These are phyloP conservation scores for Eonycteris spelaea DNA, from an alignment of 2,113 vertebrate species.

Conservation along the genomic window DNA sequence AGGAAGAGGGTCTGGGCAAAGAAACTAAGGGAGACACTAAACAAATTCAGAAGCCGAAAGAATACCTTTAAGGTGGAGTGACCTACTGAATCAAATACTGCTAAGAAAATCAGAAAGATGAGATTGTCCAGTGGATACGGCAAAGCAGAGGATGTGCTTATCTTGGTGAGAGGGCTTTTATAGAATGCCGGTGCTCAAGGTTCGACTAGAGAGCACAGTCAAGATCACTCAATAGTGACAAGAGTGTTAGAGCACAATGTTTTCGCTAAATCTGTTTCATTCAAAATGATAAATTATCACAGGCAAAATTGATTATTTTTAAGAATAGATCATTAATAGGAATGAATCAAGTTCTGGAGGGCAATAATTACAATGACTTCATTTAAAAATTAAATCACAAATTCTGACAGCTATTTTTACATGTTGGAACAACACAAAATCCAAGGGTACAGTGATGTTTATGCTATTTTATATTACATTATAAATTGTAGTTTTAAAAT, in stretches of 20 bases:
- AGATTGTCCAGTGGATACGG: background rate
- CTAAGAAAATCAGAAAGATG: background rate
- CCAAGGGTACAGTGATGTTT: background rate
- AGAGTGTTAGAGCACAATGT: background rate
- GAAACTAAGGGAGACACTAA: background rate
- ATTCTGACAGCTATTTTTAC: background rate
- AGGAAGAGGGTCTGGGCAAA: background rate
- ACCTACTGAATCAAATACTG: background rate
- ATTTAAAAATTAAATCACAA: slow-evolving; percentile 1
- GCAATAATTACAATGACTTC: background rate
- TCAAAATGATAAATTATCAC: background rate
- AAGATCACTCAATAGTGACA: background rate
- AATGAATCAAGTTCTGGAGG: background rate
- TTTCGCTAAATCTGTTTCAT: background rate
- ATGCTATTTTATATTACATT: background rate
- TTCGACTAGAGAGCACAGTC: background rate
- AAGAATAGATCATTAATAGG: background rate
- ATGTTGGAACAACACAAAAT: background rate
- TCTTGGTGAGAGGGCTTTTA: background rate
- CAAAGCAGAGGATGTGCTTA: background rate
- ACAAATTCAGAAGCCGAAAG: background rate
- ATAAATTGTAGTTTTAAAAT: background rate
- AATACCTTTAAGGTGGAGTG: background rate
- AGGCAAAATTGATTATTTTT: background rate
- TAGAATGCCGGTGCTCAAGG: background rate